Evolutionary conservation across 2,797 vertebrate genomes (phyloP), one percentile per base, ranked within the genome.

Genomic region (Manis crassicaudata): DNA sequence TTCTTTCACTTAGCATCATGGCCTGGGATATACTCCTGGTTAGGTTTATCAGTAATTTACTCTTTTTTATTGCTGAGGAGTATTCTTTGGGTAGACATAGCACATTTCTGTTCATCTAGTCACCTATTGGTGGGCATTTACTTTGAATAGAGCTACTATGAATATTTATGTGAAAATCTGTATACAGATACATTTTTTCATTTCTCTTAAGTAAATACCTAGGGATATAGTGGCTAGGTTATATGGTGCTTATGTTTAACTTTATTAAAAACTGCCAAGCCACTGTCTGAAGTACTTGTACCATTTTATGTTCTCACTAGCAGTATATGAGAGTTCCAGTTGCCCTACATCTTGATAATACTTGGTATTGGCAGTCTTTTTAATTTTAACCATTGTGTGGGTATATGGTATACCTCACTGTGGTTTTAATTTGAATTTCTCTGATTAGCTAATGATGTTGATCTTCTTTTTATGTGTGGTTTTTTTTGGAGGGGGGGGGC

Each of bases 391-490:
- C 35, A 23, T 76, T 70, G 20, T 90, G 32, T 81, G n/a, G 11
- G 8, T 58, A 3, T 37, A 0, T 60, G 62, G 7, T 60, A 7
- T 46, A 29, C 77, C 46, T 91, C 14, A 13, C 25, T 82, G 40
- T 73, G 58, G 29, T 83, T 90, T 86, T 90, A 46, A 62, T 72
- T 85, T 94, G 11, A 11, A 46, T 91, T 87, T 88, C 60, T 81
- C 58, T 88, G 40, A 50, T 62, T 82, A 52, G n/a, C 27, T 87
- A 82, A 82, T 90, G 63, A 27, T 58, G 2, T 35, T 56, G 17
- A 37, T 68, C 6, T 62, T 87, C 20, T 65, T 92, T 23, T 91
- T 3, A 32, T 70, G 43, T 72, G 27, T 6, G 52, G 32, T 37
- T 80, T 27, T 35, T 37, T 76, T 65, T 46, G 46, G 46, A 46